Conservation (phyloP, 2,113 vertebrate genomes). For the Ploceus nigricollis region DNA sequence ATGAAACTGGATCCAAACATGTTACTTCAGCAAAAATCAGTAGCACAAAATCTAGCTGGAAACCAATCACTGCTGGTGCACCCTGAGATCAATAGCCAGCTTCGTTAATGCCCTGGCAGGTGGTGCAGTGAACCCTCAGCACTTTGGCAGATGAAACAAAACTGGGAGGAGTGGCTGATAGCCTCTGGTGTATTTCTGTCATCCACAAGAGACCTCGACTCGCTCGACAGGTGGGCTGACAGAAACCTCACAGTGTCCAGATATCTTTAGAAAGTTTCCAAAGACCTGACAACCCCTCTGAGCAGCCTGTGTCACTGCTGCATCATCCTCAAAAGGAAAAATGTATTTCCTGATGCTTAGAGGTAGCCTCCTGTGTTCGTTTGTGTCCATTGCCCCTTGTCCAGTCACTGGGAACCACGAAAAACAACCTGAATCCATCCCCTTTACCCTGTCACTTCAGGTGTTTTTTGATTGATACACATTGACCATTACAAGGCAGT, state of each 20-base stretch:
- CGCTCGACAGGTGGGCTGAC: background rate
- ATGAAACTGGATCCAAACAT: background rate
- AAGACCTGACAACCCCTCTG: background rate
- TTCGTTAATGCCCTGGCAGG: background rate
- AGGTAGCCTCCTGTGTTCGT: background rate
- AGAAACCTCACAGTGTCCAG: background rate
- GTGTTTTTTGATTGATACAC: background rate
- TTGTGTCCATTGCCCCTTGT: background rate
- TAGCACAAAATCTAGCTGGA: background rate
- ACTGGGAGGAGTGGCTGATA: background rate
- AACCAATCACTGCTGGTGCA: background rate
- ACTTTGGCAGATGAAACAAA: background rate
- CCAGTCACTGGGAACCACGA: background rate
- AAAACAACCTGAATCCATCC: background rate
- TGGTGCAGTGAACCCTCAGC: accelerated
- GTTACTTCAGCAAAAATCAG: background rate
- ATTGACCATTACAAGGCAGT: background rate
- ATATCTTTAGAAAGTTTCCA: background rate
- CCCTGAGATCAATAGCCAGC: background rate
- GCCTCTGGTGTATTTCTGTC: background rate
- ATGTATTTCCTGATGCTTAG: background rate
- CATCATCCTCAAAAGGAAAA: background rate
- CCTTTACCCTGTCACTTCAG: background rate
- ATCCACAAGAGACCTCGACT: background rate
- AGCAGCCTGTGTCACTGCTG: background rate